Evolutionary conservation across 1,140 invertebrate species (phyloP).

Genomic region (Mamestra configurata): DNA sequence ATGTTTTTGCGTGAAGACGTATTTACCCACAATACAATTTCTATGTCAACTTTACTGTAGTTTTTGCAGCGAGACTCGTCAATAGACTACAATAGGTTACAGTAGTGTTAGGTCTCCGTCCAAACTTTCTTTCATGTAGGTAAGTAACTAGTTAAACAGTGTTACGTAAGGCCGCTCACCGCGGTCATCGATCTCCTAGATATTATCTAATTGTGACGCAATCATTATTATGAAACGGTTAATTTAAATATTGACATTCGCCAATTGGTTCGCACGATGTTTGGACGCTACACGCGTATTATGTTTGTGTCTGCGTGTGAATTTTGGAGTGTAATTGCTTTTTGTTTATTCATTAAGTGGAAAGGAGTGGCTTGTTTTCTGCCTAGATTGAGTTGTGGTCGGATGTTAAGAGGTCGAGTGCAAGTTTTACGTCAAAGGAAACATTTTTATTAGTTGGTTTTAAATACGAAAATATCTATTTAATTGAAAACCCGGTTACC

Average conservation of each 20-base stretch:
- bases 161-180: conserved; percentile 71
- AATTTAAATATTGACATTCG: conserved; percentile 68
- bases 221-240: conserved; percentile 71
- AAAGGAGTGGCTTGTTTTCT: neutral
- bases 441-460: neutral
- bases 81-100: conserved; percentile 1
- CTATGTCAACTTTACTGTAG: neutral
- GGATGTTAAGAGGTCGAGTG: too few species aligned
- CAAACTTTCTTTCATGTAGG: conserved; percentile 65
- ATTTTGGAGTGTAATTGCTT: conserved; percentile 42
- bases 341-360: conserved; percentile 1
- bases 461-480: too few species aligned
- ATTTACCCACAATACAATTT: conserved; percentile 4
- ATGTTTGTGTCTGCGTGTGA: conserved; percentile 49
- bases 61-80: conserved; percentile 14
- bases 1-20: conserved; percentile 20
- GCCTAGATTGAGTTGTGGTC: neutral
- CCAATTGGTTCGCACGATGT: conserved; percentile 53
- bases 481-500: too few species aligned
- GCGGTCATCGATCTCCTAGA: conserved; percentile 64
- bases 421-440: too few species aligned
- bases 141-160: conserved; percentile 56
- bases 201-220: conserved; percentile 82
- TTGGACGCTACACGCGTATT: conserved; percentile 46
- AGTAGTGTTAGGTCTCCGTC: conserved; percentile 21